phyloP scores from a whole-genome alignment of 2,113 vertebrate genomes.

The Petromus typicus region DNA sequence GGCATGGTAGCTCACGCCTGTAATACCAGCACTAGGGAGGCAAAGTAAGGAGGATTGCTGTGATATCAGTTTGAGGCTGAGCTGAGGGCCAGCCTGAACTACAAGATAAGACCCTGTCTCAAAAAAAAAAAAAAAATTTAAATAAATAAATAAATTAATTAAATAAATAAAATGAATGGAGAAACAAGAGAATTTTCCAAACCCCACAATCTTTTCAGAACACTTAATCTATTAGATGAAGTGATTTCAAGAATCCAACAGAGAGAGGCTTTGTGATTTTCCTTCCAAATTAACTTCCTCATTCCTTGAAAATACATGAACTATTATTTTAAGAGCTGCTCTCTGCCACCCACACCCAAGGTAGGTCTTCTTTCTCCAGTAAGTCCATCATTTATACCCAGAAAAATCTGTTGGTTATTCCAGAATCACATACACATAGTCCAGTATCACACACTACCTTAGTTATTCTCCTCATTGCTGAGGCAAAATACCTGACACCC shows the following conservation, averaged over 20 bases:
- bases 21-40: too few relatives aligned
- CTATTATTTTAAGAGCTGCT: background rate
- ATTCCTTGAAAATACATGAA: constrained; percentile 44
- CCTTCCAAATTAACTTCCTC: constrained; percentile 39
- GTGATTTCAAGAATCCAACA: constrained; percentile 24
- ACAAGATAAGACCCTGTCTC: too few relatives aligned
- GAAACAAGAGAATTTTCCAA: constrained; percentile 22
- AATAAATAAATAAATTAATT: too few relatives aligned
- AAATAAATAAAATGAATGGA: background rate
- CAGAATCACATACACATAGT: too few relatives aligned
- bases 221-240: background rate
- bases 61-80: too few relatives aligned
- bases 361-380: background rate
- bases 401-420: background rate
- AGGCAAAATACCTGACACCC: background rate
- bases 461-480: background rate
- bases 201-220: constrained; percentile 34
- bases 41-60: too few relatives aligned
- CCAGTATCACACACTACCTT: background rate
- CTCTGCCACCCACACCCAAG: background rate
- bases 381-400: background rate
- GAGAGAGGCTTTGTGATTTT: constrained; percentile 29
- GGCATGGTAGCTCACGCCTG: too few relatives aligned
- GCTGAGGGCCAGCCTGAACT: too few relatives aligned
- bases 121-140: too few relatives aligned